Conservation (phyloP, 2,113 vertebrate genomes). For the Urocolius indicus region DNA sequence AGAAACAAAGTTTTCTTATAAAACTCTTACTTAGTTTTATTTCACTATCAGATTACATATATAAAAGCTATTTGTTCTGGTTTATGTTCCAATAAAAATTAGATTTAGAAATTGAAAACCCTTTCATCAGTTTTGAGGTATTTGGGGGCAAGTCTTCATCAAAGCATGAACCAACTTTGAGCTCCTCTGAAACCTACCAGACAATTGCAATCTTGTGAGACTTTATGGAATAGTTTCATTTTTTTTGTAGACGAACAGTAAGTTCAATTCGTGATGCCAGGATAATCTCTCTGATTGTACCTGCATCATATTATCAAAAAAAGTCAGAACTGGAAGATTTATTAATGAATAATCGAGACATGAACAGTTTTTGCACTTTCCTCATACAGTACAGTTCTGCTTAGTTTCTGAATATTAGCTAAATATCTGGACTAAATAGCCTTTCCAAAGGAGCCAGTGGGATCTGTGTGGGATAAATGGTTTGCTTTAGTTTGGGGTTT, state of each 20-base stretch:
- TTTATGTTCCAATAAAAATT: background rate
- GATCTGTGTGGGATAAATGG: background rate
- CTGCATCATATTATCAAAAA: background rate
- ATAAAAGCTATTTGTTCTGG: background rate
- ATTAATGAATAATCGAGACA: background rate
- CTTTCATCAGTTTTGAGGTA: background rate
- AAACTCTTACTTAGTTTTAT: background rate
- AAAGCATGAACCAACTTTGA: background rate
- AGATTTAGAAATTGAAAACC: background rate
- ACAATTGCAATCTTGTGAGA: background rate
- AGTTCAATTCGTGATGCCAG: background rate
- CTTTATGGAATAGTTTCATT: background rate
- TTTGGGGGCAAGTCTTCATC: background rate
- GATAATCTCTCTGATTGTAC: background rate
- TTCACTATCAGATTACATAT: background rate
- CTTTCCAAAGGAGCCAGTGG: background rate
- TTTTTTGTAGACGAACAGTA: background rate
- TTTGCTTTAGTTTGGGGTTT: accelerated
- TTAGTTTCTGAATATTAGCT: background rate
- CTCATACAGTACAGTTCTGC: background rate
- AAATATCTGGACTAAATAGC: background rate
- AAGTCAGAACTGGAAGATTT: background rate
- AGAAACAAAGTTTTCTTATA: background rate
- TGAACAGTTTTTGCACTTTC: background rate
- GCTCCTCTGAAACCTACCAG: background rate